These are phyloP conservation scores for Fulica atra DNA, from an alignment of 2,113 vertebrate genomes.

Conservation along the genomic window DNA sequence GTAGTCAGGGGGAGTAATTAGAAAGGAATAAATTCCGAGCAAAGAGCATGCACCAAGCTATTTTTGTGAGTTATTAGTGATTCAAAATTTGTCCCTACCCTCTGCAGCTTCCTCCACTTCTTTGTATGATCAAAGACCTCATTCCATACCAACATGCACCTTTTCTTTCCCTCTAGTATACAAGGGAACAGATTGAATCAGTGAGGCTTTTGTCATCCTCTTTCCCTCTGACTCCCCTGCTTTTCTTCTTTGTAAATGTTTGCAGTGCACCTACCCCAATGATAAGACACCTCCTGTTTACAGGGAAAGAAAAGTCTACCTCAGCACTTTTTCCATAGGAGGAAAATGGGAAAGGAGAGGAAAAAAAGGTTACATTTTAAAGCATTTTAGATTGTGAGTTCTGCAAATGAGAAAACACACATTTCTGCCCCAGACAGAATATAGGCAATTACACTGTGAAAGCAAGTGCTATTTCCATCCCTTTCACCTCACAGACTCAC, in stretches of 20 bases:
- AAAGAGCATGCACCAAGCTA: neutral
- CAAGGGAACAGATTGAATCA: neutral
- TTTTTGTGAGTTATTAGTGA: neutral
- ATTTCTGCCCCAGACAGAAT: neutral
- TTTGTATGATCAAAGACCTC: neutral
- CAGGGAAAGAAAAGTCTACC: neutral
- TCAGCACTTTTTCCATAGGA: slow-evolving; percentile 33
- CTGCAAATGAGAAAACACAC: neutral
- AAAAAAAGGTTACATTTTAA: neutral
- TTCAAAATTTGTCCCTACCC: neutral
- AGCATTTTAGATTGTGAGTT: neutral
- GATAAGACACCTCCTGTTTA: neutral
- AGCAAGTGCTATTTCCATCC: slow-evolving; percentile 18
- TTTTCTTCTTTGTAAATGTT: neutral
- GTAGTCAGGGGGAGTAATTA: neutral
- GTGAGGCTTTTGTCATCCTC: neutral
- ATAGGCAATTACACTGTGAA: slow-evolving; percentile 19
- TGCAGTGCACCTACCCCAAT: neutral
- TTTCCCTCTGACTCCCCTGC: neutral
- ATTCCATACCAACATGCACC: neutral
- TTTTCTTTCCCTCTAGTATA: neutral
- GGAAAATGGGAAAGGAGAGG: neutral
- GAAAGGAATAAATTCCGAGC: neutral
- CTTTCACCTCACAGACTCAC: neutral
- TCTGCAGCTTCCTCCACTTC: neutral